A percentile compares a stretch with the other conserved stretches of the same genome.
phyloP scores from a whole-genome alignment of 2,888 invertebrate genomes.

The Archaeoteleia sp. region DNA sequence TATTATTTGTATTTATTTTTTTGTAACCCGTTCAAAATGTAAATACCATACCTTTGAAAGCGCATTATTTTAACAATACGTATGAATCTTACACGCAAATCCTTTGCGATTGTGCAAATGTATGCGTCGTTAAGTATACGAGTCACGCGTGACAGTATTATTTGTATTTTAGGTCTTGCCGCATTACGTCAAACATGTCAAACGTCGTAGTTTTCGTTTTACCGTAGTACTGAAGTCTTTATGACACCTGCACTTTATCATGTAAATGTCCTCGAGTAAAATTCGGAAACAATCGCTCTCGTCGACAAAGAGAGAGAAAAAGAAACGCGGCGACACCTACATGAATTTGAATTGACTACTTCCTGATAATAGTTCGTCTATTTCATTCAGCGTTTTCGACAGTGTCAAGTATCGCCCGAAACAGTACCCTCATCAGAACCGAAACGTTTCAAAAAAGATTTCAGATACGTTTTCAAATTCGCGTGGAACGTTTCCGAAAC shows the following conservation, averaged over 20 bases:
- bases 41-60: too few species aligned
- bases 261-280: conserved; percentile 14
- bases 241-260: conserved; percentile 14
- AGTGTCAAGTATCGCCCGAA: too few species aligned
- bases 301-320: conserved; percentile 1
- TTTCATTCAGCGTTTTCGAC: too few species aligned
- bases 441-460: too few species aligned
- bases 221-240: conserved; percentile 1
- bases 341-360: conserved; percentile 5
- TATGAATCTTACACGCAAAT: conserved; percentile 1
- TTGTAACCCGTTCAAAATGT: too few species aligned
- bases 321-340: conserved; percentile 2
- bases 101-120: conserved; percentile 4
- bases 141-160: neutral
- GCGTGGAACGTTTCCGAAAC: too few species aligned
- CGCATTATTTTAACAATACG: conserved; percentile 1
- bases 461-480: too few species aligned
- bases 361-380: too few species aligned
- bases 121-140: neutral
- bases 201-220: conserved; percentile 7
- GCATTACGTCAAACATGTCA: too few species aligned
- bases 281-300: conserved; percentile 16
- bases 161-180: conserved; percentile 1
- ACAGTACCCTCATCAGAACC: too few species aligned
- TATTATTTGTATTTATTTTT: too few species aligned